These are phyloP conservation scores for Pollicipes pollicipes DNA, from an alignment of 1,140 invertebrate species.

Conservation along the genomic window DNA sequence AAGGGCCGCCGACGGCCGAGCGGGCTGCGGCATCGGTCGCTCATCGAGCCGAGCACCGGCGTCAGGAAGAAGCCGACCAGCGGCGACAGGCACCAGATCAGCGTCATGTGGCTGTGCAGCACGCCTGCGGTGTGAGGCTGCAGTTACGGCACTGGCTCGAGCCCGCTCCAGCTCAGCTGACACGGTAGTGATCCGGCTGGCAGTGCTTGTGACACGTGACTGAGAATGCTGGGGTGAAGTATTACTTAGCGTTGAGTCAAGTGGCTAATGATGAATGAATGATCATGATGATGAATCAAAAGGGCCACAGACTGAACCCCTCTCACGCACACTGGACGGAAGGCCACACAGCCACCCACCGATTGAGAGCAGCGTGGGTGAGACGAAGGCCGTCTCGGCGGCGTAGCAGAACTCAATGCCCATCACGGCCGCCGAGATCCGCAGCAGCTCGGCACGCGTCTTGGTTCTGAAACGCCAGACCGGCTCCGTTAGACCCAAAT, in stretches of 20 bases:
- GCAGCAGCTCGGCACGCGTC: conserved; percentile 57
- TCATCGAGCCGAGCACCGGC: conserved; percentile 74
- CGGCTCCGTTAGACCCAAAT: too few species aligned
- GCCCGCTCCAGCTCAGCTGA: too few species aligned
- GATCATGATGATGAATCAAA: too few species aligned
- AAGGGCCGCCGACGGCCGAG: conserved; percentile 76
- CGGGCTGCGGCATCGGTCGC: conserved; percentile 61
- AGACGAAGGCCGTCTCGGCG: conserved; percentile 91
- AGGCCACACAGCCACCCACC: conserved; percentile 65
- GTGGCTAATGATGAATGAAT: too few species aligned
- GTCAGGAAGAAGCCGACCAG: conserved; percentile 83
- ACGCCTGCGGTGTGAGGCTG: background rate
- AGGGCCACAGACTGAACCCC: too few species aligned
- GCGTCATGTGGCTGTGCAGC: background rate
- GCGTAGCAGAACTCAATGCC: conserved; percentile 95
- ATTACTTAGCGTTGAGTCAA: too few species aligned
- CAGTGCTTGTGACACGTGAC: too few species aligned
- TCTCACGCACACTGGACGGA: too few species aligned
- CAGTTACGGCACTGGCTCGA: too few species aligned
- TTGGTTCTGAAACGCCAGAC: conserved; percentile 44
- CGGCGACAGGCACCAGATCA: conserved; percentile 86
- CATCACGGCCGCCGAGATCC: conserved; percentile 83
- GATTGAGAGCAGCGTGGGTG: conserved; percentile 79
- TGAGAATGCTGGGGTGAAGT: too few species aligned
- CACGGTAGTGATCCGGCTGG: too few species aligned